Percentiles rank a stretch among this genome's conserved stretches.
phyloP scores from a whole-genome alignment of 2,888 invertebrate genomes.

The Shargacucullia verbasci region DNA sequence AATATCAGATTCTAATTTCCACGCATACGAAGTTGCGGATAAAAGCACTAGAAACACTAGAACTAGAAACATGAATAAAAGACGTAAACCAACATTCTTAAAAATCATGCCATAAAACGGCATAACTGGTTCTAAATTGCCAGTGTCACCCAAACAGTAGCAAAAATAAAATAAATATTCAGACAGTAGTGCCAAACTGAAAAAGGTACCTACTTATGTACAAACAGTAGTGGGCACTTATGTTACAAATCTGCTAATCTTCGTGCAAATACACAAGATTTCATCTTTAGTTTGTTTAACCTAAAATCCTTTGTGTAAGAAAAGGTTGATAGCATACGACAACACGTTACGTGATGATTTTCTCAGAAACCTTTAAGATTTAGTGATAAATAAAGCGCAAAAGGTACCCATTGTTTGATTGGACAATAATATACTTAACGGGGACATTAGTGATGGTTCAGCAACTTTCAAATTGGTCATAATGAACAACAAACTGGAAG shows the following conservation, averaged over 20 bases:
- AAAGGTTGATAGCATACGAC: not conserved
- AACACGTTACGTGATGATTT: not conserved
- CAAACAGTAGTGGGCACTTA: slow-evolving; percentile 30
- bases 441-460: slow-evolving; percentile 2
- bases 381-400: not conserved
- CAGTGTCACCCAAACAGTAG: not conserved
- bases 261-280: slow-evolving; percentile 23
- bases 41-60: too few species aligned
- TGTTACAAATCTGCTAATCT: slow-evolving; percentile 35
- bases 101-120: not conserved
- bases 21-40: too few species aligned
- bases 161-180: not conserved
- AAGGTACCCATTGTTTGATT: slow-evolving; percentile 3
- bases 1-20: too few species aligned
- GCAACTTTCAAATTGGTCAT: slow-evolving; percentile 2
- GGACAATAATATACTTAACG: not conserved
- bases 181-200: too few species aligned
- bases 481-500: not conserved
- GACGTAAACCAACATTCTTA: too few species aligned
- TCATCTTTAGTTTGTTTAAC: slow-evolving; percentile 7
- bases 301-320: slow-evolving; percentile 1
- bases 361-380: not conserved
- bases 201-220: not conserved
- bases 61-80: too few species aligned
- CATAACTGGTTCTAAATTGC: not conserved